Evolutionary conservation across 2,888 invertebrate species (phyloP).

Genomic region (Orchesellides sinensis): DNA sequence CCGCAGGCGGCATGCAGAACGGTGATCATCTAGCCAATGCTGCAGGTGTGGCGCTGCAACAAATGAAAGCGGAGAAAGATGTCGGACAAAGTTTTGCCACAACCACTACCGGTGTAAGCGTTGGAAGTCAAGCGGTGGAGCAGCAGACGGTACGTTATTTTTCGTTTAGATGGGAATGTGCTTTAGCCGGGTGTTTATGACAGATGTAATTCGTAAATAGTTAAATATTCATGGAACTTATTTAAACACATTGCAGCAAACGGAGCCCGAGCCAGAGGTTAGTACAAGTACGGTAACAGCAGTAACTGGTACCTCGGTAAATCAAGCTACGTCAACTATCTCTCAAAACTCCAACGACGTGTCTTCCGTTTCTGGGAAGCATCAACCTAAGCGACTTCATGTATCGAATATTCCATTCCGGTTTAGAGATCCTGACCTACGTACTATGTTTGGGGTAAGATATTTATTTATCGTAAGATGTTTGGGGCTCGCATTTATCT

Average conservation of each 20-base stretch:
- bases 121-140: slow-evolving; percentile 75
- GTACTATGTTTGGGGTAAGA: slow-evolving; percentile 98
- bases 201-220: background rate
- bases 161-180: too few species aligned
- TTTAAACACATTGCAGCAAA: slow-evolving; percentile 78
- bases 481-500: background rate
- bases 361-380: slow-evolving; percentile 76
- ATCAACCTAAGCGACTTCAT: slow-evolving; percentile 91
- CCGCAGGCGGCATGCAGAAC: slow-evolving; percentile 72
- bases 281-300: slow-evolving; percentile 75
- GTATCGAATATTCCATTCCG: slow-evolving; percentile 99
- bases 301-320: slow-evolving; percentile 77
- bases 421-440: slow-evolving; percentile 98
- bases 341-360: slow-evolving; percentile 70
- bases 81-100: slow-evolving; percentile 76
- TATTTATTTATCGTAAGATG: slow-evolving; percentile 41
- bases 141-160: slow-evolving; percentile 76
- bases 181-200: background rate
- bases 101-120: slow-evolving; percentile 78
- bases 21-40: slow-evolving; percentile 70
- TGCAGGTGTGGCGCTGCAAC: slow-evolving; percentile 68
- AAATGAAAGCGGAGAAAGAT: slow-evolving; percentile 70
- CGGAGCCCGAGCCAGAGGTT: slow-evolving; percentile 81
- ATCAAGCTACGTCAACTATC: slow-evolving; percentile 71
- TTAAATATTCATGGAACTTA: background rate